Percentiles rank a stretch among this genome's conserved stretches.
These are phyloP conservation scores for Phaethornis superciliosus DNA, from an alignment of 2,113 vertebrate genomes.

Conservation along the genomic window DNA sequence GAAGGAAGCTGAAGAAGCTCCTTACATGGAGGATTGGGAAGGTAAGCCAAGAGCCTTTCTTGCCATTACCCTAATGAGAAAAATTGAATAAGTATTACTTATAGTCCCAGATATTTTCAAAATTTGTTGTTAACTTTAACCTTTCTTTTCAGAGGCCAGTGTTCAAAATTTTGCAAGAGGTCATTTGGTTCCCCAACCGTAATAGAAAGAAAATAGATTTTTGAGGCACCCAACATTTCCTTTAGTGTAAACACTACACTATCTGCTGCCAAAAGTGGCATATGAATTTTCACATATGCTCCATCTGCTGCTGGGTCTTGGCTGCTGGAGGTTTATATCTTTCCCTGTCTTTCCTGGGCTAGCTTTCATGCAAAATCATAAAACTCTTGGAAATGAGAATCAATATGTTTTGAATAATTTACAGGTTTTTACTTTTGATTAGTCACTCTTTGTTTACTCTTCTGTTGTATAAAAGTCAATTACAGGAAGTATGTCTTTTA, in stretches of 20 bases:
- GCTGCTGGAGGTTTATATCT: constrained; percentile 36
- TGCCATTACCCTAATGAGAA: background rate
- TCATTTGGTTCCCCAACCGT: background rate
- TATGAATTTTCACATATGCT: background rate
- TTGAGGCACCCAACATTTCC: background rate
- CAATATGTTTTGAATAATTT: background rate
- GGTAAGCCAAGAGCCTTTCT: constrained; percentile 65
- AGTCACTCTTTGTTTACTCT: constrained; percentile 39
- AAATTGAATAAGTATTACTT: background rate
- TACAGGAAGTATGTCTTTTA: constrained; percentile 15
- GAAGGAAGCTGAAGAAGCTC: constrained; percentile 87
- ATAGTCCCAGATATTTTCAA: background rate
- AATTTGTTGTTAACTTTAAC: background rate
- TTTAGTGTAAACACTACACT: background rate
- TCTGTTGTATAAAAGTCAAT: background rate
- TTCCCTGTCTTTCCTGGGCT: constrained; percentile 40
- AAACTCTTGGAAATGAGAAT: constrained; percentile 12
- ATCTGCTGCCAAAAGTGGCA: background rate
- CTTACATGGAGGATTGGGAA: constrained; percentile 87
- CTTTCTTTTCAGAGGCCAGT: constrained; percentile 5
- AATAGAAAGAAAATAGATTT: background rate
- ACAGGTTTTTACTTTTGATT: constrained; percentile 30
- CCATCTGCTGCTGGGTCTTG: constrained; percentile 48
- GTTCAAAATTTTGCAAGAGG: background rate
- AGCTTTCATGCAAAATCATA: background rate